Base-by-base conservation (phyloP, 2,888 invertebrate species). In the Drosophila leonis region DNA sequence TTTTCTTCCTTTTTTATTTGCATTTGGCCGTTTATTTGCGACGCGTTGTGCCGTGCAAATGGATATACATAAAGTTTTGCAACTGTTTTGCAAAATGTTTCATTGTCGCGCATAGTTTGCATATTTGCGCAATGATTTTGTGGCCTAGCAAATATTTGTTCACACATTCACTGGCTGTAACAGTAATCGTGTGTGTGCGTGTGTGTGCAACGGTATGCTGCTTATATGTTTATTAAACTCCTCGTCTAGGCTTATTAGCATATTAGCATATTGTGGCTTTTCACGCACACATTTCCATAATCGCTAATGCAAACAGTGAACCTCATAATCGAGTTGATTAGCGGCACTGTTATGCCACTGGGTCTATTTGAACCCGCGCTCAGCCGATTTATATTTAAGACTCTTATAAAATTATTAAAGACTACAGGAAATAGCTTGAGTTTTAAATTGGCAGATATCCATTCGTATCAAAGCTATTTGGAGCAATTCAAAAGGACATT, bases 81-180 rank as follows among this genome's bases (percentile, higher is more conserved):
- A 67, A 64, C 72, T 75, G 72, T 64, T 78, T 78, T 72, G 68
- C 82, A 75, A 74, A 69, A 69, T 81, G 73, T 81, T 81, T 81
- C 75, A 81, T 72, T 76, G 78, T 80, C 78, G 75, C 81, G 68
- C 70, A 87, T 84, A 82, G 82, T 83, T 87, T 82, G 78, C 87
- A 84, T 87, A 87, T 87, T 84, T 87, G 72, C 84, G 76, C 82
- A 84, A 84, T 87, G 74, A 82, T 82, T 87, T 84, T 87, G 84
- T 78, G 87, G 82, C 78, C 74, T 55, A 51, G 80, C 76, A 84
- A 84, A 84, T 84, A 84, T 84, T 84, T 84, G 88, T 80, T 84
- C 84, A 74, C 84, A 84, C 84, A 82, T 71, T 72, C 72, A 62
- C 71, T 49, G n/a, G 12, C n/a, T 46, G 44, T 54, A 39, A 39